Base-by-base conservation (phyloP, 2,797 vertebrate species). In the Gouania willdenowi region DNA sequence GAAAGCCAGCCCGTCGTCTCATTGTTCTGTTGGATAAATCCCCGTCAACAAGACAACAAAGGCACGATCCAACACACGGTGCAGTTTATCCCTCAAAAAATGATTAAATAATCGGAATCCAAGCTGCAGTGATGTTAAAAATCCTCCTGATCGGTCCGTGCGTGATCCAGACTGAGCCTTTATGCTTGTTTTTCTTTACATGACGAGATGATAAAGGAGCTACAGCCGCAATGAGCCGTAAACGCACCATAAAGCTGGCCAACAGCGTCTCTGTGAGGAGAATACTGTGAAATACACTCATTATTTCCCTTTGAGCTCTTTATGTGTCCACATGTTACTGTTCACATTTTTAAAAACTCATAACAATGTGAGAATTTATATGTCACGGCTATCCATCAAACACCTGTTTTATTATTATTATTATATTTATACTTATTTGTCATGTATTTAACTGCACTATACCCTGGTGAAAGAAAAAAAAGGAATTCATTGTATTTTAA, bases 1-100 rank as follows among this genome's bases (percentile, higher is more conserved):
- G 54, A 64, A 43, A n/a, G 3, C 16, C 37, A 15, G 85, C 83
- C 77, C 76, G 87, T 84, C 85, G 69, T 68, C 40, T 61, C 79
- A 85, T 89, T 68, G 85, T 54, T 49, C 60, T 60, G 47, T 37
- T 24, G 31, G 8, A 19, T 4, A 39, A 42, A 19, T 4, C 23
- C 3, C n/a, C 0, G 13, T 38, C 14, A 3, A 16, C 16, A 21
- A 9, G n/a, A n/a, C n/a, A n/a, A n/a, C n/a, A n/a, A 23, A 21
- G 39, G 31, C 11, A 14, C 2, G 13, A 36, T 13, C 1, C 38
- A 59, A 47, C 33, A 18, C 30, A 7, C 7, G 2, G 5, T 47
- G 22, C 23, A 19, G 5, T 5, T 0, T 3, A 24, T 25, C 20
- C 22, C 2, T 10, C 3, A n/a, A 0, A 24, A 0, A 30, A 27